phyloP scores from a whole-genome alignment of 2,113 vertebrate species.

The Piaya cayana region DNA sequence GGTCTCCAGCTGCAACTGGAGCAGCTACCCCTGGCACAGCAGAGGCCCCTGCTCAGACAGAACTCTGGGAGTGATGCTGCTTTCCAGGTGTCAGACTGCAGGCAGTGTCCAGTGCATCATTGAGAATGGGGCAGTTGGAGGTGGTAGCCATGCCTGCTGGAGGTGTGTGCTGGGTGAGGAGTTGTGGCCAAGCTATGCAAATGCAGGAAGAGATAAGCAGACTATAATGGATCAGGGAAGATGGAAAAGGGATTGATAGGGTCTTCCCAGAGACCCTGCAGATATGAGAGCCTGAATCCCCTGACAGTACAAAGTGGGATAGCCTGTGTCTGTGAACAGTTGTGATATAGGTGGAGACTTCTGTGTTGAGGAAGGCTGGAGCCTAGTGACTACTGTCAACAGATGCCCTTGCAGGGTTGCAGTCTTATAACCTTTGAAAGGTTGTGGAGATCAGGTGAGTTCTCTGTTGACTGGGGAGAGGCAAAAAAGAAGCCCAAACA shows the following conservation, averaged over 20 bases:
- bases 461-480: not conserved
- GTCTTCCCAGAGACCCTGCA: not conserved
- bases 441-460: not conserved
- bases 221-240: not conserved
- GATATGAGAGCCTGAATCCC: not conserved
- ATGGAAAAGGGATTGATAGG: not conserved
- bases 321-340: not conserved
- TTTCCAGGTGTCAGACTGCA: not conserved
- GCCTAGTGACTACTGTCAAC: not conserved
- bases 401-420: not conserved
- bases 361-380: not conserved
- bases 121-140: not conserved
- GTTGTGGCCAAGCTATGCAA: not conserved
- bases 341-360: not conserved
- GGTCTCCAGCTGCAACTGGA: not conserved
- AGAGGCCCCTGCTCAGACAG: not conserved
- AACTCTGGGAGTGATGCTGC: not conserved
- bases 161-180: not conserved
- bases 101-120: not conserved
- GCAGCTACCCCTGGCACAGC: not conserved
- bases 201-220: not conserved
- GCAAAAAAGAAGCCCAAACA: not conserved
- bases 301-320: not conserved
- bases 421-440: not conserved
- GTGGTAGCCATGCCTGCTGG: not conserved